phyloP scores from a whole-genome alignment of 2,888 invertebrate species.

The Congeria kusceri region DNA sequence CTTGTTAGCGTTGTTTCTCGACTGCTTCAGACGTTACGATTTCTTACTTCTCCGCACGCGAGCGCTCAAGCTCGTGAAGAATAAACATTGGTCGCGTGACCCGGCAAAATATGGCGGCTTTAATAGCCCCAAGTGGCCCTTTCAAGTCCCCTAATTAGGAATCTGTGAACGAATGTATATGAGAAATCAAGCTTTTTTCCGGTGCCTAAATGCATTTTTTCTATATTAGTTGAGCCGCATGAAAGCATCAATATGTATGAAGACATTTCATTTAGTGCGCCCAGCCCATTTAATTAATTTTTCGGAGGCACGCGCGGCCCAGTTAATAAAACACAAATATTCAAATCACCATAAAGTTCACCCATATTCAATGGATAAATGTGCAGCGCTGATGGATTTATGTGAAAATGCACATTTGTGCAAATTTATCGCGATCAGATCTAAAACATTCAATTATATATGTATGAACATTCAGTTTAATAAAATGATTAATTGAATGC shows the following conservation, averaged over 20 bases:
- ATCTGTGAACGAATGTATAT: conserved; percentile 1
- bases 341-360: background rate
- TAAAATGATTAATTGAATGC: background rate
- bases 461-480: conserved; percentile 2
- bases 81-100: conserved; percentile 49
- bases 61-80: conserved; percentile 35
- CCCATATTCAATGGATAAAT: background rate
- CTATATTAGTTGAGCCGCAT: background rate
- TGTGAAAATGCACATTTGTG: background rate
- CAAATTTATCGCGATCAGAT: conserved; percentile 5
- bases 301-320: background rate
- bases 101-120: conserved; percentile 12
- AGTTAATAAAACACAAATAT: background rate
- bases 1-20: conserved; percentile 11
- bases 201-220: background rate
- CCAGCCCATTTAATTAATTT: background rate
- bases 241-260: no score
- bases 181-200: conserved; percentile 1
- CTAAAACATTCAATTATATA: conserved; percentile 17
- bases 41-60: conserved; percentile 46
- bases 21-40: conserved; percentile 18
- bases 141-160: conserved; percentile 12
- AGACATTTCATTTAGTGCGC: background rate
- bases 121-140: conserved; percentile 6
- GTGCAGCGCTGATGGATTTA: conserved; percentile 1